phyloP scores from a whole-genome alignment of 2,888 invertebrate species.

The Drosophila buzzatii region DNA sequence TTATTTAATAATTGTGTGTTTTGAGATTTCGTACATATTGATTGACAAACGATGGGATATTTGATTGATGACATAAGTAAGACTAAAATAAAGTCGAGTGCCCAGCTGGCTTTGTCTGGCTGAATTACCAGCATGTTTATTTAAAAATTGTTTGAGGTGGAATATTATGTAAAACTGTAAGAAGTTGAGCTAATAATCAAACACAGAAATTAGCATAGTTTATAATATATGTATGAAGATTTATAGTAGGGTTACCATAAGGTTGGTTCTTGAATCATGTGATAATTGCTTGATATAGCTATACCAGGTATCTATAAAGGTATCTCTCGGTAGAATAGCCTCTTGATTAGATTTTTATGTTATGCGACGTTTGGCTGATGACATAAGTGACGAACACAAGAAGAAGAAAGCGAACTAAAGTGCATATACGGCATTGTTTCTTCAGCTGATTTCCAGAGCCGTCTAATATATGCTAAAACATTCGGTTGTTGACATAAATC shows the following conservation, averaged over 20 bases:
- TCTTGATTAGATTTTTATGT: not conserved
- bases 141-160: not conserved
- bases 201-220: not conserved
- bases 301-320: not conserved
- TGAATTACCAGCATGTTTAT: not conserved
- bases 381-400: not conserved
- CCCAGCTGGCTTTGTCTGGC: not conserved
- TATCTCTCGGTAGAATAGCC: not conserved
- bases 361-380: not conserved
- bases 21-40: conserved; percentile 36
- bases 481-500: conserved; percentile 22
- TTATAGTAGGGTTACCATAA: not conserved
- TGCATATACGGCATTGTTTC: not conserved
- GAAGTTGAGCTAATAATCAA: not conserved
- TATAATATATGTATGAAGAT: not conserved
- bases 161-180: not conserved
- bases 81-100: not conserved
- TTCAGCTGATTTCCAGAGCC: not conserved
- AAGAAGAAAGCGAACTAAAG: not conserved
- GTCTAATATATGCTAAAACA: not conserved
- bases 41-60: conserved; percentile 64
- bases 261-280: not conserved
- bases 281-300: not conserved
- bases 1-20: conserved; percentile 64
- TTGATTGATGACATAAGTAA: conserved; percentile 34